A percentile compares a stretch with the other conserved stretches of the same genome.
phyloP scores from a whole-genome alignment of 2,113 vertebrate species.

The Alligator mississippiensis region DNA sequence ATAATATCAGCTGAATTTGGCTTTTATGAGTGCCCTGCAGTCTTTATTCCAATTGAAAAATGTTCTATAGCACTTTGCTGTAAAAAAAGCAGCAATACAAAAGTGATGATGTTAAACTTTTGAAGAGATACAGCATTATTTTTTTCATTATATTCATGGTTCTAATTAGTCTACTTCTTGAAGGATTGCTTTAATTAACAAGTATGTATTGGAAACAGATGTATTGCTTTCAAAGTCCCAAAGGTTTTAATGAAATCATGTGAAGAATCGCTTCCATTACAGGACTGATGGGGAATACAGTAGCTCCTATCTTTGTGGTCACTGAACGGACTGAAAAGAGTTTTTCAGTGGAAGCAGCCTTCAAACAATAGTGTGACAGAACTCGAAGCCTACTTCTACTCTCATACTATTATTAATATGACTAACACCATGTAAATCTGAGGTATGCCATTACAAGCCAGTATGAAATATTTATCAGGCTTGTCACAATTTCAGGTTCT shows the following conservation, averaged over 20 bases:
- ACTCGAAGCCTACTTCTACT: background rate
- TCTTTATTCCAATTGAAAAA: background rate
- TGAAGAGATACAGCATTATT: accelerated
- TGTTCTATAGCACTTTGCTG: background rate
- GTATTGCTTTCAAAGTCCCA: background rate
- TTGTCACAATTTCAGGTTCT: background rate
- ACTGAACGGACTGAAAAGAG: background rate
- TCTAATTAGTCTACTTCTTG: background rate
- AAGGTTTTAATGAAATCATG: background rate
- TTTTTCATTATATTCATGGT: background rate
- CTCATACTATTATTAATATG: background rate
- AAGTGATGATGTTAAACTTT: background rate
- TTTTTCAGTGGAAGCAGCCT: background rate
- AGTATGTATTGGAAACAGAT: background rate
- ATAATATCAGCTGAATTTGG: background rate
- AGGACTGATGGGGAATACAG: background rate
- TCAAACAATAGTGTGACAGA: background rate
- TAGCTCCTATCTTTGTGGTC: background rate
- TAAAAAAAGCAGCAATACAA: background rate
- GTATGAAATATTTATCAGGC: background rate
- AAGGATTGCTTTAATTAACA: background rate
- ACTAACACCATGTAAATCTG: background rate
- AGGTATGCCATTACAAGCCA: background rate
- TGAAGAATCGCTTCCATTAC: background rate
- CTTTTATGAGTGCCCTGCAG: background rate